Conservation (phyloP, 2,797 vertebrate genomes). For the Myiothlypis coronata region DNA sequence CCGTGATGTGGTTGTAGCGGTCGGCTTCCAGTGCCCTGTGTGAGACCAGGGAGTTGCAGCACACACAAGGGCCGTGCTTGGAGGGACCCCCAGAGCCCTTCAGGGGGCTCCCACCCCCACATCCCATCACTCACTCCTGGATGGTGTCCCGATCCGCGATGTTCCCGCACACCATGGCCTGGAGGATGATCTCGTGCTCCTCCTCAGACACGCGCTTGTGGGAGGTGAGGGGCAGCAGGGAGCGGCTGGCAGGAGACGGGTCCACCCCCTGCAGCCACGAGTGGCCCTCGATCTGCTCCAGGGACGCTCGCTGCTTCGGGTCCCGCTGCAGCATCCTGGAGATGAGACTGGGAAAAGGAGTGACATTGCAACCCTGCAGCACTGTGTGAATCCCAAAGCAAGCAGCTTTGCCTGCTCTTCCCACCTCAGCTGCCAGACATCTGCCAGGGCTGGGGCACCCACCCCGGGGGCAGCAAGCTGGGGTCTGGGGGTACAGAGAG, state of each 20-base stretch:
- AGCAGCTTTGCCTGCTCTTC: background rate
- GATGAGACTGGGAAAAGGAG: constrained; percentile 75
- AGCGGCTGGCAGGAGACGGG: constrained; percentile 77
- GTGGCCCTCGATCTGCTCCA: constrained; percentile 83
- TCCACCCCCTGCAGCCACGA: constrained; percentile 84
- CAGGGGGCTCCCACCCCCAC: rapidly evolving
- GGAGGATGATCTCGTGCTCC: constrained; percentile 76
- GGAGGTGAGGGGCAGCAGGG: constrained; percentile 77
- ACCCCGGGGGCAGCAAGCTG: rapidly evolving
- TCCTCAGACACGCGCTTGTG: constrained; percentile 72
- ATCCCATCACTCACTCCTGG: constrained; percentile 68
- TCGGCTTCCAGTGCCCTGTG: constrained; percentile 74
- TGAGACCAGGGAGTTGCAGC: rapidly evolving
- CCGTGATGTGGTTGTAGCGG: constrained; percentile 78
- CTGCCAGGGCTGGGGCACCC: background rate
- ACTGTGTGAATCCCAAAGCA: rapidly evolving
- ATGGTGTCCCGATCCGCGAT: constrained; percentile 73
- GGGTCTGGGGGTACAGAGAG: background rate
- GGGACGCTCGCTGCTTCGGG: constrained; percentile 77
- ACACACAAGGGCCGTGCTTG: rapidly evolving
- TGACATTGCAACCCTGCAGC: rapidly evolving
- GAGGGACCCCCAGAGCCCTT: background rate
- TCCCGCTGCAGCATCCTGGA: constrained; percentile 88
- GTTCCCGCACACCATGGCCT: constrained; percentile 74
- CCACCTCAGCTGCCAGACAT: background rate